phyloP scores from a whole-genome alignment of 2,113 vertebrate species.

The Pseudolaguvia tuberculata region DNA sequence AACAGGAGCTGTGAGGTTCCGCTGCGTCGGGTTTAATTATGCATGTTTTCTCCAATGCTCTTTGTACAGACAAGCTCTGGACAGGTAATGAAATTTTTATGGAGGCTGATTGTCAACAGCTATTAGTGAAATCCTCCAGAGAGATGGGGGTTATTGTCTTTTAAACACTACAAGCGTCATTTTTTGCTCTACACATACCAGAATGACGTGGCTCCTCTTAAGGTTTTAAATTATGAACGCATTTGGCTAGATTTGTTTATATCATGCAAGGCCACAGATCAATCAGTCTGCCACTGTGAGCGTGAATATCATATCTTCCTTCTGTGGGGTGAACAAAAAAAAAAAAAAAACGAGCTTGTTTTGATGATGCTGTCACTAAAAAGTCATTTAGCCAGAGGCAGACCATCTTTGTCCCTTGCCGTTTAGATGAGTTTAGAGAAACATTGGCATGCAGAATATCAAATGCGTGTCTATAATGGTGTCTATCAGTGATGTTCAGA shows the following conservation, averaged over 20 bases:
- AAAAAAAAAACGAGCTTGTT: slow-evolving; percentile 36
- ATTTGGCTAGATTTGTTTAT: slow-evolving; percentile 47
- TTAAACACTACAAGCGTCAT: slow-evolving; percentile 22
- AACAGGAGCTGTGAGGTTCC: slow-evolving; percentile 14
- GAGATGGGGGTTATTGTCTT: slow-evolving; percentile 36
- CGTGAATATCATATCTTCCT: slow-evolving; percentile 38
- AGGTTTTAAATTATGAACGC: slow-evolving; percentile 47
- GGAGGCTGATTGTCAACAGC: slow-evolving; percentile 38
- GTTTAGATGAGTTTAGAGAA: slow-evolving; percentile 19
- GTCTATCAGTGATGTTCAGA: slow-evolving; percentile 17
- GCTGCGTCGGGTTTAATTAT: slow-evolving; percentile 38
- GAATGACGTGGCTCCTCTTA: slow-evolving; percentile 30
- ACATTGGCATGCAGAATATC: slow-evolving; percentile 23
- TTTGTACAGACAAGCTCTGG: slow-evolving; percentile 26
- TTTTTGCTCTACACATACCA: slow-evolving; percentile 34
- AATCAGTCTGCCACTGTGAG: slow-evolving; percentile 27
- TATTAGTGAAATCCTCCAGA: slow-evolving; percentile 31
- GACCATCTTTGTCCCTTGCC: slow-evolving; percentile 34
- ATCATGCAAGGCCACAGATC: slow-evolving; percentile 40
- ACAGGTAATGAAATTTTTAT: slow-evolving; percentile 40
- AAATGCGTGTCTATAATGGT: slow-evolving; percentile 17
- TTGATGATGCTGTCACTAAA: slow-evolving; percentile 45
- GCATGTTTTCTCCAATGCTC: slow-evolving; percentile 24
- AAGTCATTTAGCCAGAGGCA: slow-evolving; percentile 44
- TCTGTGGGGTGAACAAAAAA: slow-evolving; percentile 15